Conservation (phyloP, 1,140 invertebrate genomes). For the Halesus radiatus region DNA sequence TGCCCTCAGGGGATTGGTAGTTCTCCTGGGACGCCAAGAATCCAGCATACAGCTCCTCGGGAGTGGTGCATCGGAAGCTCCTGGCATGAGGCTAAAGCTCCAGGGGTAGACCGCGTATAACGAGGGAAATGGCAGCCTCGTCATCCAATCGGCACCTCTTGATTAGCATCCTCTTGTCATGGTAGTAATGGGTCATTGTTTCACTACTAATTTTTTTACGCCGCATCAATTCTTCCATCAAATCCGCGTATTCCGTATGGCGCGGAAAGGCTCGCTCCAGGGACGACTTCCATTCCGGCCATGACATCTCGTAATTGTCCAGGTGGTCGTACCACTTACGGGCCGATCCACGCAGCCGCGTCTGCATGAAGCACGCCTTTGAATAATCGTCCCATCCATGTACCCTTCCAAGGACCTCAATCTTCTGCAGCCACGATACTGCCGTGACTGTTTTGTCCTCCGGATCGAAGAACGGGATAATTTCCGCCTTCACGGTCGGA, state of each 20-base stretch:
- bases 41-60: too few relatives aligned
- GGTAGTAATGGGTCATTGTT: too few relatives aligned
- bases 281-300: not conserved
- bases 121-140: not conserved
- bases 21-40: too few relatives aligned
- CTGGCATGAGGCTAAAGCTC: not conserved
- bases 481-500: not conserved
- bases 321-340: conserved; percentile 5
- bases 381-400: not conserved
- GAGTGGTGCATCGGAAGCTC: too few relatives aligned
- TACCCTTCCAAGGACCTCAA: not conserved
- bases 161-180: too few relatives aligned
- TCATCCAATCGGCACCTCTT: not conserved
- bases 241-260: not conserved
- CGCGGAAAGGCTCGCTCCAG: not conserved
- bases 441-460: not conserved
- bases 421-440: not conserved
- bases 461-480: not conserved
- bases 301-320: not conserved
- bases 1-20: too few relatives aligned
- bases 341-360: not conserved
- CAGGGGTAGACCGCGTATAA: not conserved
- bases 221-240: not conserved
- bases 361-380: conserved; percentile 2
- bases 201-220: too few relatives aligned